Evolutionary conservation across 1,140 invertebrate genomes (phyloP).

Genomic region (Lucilia cuprina): DNA sequence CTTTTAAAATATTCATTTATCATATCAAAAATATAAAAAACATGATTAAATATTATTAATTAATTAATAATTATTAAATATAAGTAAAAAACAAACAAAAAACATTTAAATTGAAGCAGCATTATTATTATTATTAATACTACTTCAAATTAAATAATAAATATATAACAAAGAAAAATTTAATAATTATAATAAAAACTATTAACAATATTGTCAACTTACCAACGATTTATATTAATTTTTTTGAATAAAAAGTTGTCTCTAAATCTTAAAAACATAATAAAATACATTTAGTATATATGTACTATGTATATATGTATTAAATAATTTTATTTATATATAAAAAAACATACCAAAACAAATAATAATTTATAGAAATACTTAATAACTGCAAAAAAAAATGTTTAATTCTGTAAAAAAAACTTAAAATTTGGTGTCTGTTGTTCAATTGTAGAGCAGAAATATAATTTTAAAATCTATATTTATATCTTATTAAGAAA

Average conservation of each 20-base stretch:
- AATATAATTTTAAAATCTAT: not conserved
- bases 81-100: not conserved
- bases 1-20: slow-evolving; percentile 15
- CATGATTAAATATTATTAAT: not conserved
- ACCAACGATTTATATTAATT: slow-evolving; percentile 20
- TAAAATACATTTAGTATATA: not conserved
- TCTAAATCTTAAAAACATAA: no score
- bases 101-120: not conserved
- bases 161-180: not conserved
- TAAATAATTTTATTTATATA: not conserved
- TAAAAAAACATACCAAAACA: no score
- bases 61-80: not conserved
- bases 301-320: slow-evolving; percentile 15
- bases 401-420: not conserved
- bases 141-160: not conserved
- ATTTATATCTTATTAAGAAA: not conserved
- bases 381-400: no score
- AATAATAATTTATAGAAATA: not conserved
- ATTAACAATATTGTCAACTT: not conserved
- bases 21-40: slow-evolving; percentile 25
- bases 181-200: not conserved
- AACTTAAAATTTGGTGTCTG: not conserved
- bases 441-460: not conserved
- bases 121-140: not conserved
- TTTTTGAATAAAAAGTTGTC: not conserved